Conservation (phyloP, 2,113 vertebrate genomes). For the Brachirus orientalis region DNA sequence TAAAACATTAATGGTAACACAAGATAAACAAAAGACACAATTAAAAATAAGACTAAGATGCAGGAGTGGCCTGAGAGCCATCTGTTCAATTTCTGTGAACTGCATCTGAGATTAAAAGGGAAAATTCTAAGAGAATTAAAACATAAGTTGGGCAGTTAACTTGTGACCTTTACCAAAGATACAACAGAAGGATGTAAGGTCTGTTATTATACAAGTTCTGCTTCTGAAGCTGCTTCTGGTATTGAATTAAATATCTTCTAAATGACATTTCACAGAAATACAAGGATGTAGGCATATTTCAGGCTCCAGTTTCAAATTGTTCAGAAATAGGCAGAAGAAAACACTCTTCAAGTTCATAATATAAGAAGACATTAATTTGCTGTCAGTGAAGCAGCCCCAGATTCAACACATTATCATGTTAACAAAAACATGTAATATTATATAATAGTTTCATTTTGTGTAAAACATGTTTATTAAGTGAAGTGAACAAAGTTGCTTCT, state of each 20-base stretch:
- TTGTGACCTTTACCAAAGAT: not conserved
- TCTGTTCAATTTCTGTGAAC: slow-evolving; percentile 19
- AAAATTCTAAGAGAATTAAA: slow-evolving; percentile 32
- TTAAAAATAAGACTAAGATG: slow-evolving; percentile 68
- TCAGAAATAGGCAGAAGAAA: slow-evolving; percentile 34
- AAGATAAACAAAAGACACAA: slow-evolving; percentile 47
- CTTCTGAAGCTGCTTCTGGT: slow-evolving; percentile 23
- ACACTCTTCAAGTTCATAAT: slow-evolving; percentile 31
- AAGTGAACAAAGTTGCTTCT: slow-evolving; percentile 7
- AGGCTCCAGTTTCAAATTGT: slow-evolving; percentile 20
- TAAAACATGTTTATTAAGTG: slow-evolving; percentile 13
- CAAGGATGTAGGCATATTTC: slow-evolving; percentile 13
- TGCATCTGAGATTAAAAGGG: slow-evolving; percentile 50
- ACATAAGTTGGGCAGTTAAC: slow-evolving; percentile 9
- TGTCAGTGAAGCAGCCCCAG: slow-evolving; percentile 31
- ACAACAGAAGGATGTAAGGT: not conserved
- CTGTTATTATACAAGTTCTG: not conserved
- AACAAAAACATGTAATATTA: not conserved
- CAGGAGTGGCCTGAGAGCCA: slow-evolving; percentile 38
- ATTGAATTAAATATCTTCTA: slow-evolving; percentile 4
- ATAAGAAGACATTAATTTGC: slow-evolving; percentile 9
- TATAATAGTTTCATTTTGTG: slow-evolving; percentile 1
- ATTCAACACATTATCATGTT: no score
- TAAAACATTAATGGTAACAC: slow-evolving; percentile 57
- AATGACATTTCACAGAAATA: not conserved